These are phyloP conservation scores for Vulpes vulpes DNA, from an alignment of 2,113 vertebrate genomes.

Conservation along the genomic window DNA sequence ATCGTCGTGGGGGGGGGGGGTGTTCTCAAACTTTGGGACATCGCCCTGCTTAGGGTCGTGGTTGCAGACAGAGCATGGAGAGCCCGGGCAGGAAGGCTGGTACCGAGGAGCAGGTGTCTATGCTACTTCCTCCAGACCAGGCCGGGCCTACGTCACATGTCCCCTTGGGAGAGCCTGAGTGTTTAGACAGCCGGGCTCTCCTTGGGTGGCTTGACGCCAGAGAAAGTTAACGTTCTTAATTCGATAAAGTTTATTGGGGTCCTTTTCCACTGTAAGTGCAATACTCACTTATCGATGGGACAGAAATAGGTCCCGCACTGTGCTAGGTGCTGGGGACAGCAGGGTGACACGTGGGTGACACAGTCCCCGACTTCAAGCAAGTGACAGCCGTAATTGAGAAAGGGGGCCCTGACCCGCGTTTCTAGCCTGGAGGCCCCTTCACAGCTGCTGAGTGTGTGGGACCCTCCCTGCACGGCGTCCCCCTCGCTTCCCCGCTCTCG, in stretches of 20 bases:
- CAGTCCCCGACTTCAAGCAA: neutral
- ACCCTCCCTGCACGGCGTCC: too few species aligned
- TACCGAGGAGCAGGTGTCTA: accelerated
- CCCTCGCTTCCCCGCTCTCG: accelerated
- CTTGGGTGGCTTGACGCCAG: neutral
- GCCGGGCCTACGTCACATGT: accelerated
- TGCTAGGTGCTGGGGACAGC: neutral
- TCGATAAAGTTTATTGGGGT: neutral
- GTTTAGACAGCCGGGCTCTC: neutral
- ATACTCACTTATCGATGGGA: neutral
- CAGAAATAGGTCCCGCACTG: accelerated
- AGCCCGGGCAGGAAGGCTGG: accelerated
- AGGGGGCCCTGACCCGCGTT: accelerated
- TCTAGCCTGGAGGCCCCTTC: neutral
- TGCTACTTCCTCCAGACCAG: accelerated
- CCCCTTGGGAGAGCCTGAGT: neutral
- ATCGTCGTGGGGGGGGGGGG: neutral
- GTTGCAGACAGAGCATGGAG: too few species aligned
- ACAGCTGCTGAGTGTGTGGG: neutral
- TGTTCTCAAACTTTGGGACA: neutral
- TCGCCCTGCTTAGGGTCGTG: accelerated
- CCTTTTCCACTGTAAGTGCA: neutral
- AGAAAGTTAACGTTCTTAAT: neutral
- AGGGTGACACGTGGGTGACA: neutral
- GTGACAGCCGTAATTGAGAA: accelerated